Percentiles rank a stretch among this genome's conserved stretches.
phyloP scores from a whole-genome alignment of 1,140 invertebrate species.

The Drosophila rufa region DNA sequence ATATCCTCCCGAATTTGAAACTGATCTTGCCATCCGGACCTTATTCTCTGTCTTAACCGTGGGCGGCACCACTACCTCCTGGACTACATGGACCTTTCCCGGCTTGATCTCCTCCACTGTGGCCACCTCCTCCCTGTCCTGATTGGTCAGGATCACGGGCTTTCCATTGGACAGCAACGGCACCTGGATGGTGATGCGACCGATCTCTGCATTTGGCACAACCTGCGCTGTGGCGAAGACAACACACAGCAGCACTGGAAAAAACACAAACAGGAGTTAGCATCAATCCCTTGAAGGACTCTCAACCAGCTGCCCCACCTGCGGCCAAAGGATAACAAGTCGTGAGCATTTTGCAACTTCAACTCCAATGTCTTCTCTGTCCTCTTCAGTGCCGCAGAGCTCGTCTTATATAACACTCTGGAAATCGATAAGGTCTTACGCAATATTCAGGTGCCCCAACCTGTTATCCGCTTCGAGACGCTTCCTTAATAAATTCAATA shows the following conservation, averaged over 20 bases:
- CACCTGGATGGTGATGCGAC: slow-evolving; percentile 68
- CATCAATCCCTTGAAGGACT: neutral
- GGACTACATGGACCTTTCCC: slow-evolving; percentile 25
- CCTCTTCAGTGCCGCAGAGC: slow-evolving; percentile 16
- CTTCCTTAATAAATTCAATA: slow-evolving; percentile 67
- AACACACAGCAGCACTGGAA: slow-evolving; percentile 65
- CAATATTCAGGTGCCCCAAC: slow-evolving; percentile 33
- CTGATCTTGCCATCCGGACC: slow-evolving; percentile 41
- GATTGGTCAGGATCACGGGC: slow-evolving; percentile 51
- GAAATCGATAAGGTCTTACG: slow-evolving; percentile 10
- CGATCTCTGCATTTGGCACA: slow-evolving; percentile 72
- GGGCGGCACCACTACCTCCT: slow-evolving; percentile 55
- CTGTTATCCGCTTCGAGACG: slow-evolving; percentile 37
- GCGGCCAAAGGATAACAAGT: slow-evolving; percentile 61
- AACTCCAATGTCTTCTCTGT: slow-evolving; percentile 58
- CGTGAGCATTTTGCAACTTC: slow-evolving; percentile 59
- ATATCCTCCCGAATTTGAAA: slow-evolving; percentile 14
- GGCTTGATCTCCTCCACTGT: slow-evolving; percentile 62
- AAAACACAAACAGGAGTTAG: neutral
- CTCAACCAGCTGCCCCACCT: slow-evolving; percentile 31
- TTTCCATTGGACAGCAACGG: slow-evolving; percentile 73
- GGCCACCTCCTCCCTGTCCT: slow-evolving; percentile 52
- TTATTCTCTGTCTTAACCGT: slow-evolving; percentile 27
- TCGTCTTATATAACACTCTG: slow-evolving; percentile 55
- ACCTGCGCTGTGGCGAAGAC: slow-evolving; percentile 66